Conservation (phyloP, 1,140 invertebrate genomes). For the Heliothis subflexa region DNA sequence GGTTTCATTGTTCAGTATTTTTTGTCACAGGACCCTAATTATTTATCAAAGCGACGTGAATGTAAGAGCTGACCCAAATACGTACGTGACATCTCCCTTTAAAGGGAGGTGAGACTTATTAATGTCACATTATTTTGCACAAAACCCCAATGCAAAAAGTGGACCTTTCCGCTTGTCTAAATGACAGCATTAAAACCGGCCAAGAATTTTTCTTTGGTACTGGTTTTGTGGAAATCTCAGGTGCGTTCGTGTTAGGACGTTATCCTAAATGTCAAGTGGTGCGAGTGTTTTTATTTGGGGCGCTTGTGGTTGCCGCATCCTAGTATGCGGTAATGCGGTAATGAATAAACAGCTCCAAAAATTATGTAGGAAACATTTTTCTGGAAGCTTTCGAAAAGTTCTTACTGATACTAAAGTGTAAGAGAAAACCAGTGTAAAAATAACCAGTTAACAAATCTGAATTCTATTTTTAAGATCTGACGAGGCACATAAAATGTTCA, state of each 20-base stretch:
- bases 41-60: conserved; percentile 55
- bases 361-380: too few species aligned
- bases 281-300: conserved; percentile 1
- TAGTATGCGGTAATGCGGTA: too few species aligned
- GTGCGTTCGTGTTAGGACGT: conserved; percentile 33
- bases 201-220: conserved; percentile 38
- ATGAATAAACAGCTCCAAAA: too few species aligned
- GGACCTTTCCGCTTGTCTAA: conserved; percentile 64
- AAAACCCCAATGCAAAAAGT: conserved; percentile 64
- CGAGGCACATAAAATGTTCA: too few species aligned
- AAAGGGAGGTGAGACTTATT: conserved; percentile 70
- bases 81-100: conserved; percentile 59
- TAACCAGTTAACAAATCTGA: too few species aligned
- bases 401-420: too few species aligned
- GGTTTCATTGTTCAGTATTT: conserved; percentile 41
- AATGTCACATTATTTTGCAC: conserved; percentile 74
- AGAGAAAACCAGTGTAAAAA: too few species aligned
- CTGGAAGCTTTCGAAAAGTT: too few species aligned
- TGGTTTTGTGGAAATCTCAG: conserved; percentile 41
- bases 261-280: conserved; percentile 50
- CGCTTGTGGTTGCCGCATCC: too few species aligned
- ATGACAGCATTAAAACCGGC: conserved; percentile 71
- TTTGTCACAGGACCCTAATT: conserved; percentile 45
- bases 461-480: too few species aligned
- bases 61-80: conserved; percentile 56